phyloP scores from a whole-genome alignment of 1,140 invertebrate genomes.

The Drosophila lowei region DNA sequence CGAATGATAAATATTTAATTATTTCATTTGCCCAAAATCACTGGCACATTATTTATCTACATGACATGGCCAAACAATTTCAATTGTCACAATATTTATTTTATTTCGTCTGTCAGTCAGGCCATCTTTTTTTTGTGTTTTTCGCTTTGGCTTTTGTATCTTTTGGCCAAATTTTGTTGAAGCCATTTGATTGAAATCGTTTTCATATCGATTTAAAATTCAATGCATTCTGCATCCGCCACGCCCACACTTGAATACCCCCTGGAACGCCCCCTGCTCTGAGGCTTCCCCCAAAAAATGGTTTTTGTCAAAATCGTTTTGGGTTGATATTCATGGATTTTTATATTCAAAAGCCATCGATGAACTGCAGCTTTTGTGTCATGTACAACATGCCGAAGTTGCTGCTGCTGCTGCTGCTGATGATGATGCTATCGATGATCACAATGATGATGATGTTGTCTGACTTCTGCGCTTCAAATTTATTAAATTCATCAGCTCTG shows the following conservation, averaged over 20 bases:
- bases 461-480: constrained; percentile 59
- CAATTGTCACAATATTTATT: constrained; percentile 51
- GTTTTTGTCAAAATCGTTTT: constrained; percentile 66
- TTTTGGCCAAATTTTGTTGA: constrained; percentile 39
- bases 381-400: constrained; percentile 66
- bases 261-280: neutral
- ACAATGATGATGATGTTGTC: constrained; percentile 21
- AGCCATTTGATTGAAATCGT: constrained; percentile 51
- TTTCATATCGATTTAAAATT: constrained; percentile 53
- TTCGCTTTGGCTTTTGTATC: constrained; percentile 13
- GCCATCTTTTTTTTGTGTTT: neutral
- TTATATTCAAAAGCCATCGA: constrained; percentile 74
- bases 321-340: constrained; percentile 49
- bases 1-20: constrained; percentile 47
- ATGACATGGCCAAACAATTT: constrained; percentile 52
- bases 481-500: constrained; percentile 75
- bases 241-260: constrained; percentile 27
- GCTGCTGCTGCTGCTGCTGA: constrained; percentile 8
- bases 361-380: constrained; percentile 78
- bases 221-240: constrained; percentile 57
- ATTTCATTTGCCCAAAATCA: constrained; percentile 41
- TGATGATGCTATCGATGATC: constrained; percentile 17
- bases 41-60: constrained; percentile 43
- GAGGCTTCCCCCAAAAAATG: constrained; percentile 27
- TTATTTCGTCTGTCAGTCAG: constrained; percentile 17